Base-by-base conservation (phyloP, 2,888 invertebrate genomes). In the Carterocephalus palaemon region DNA sequence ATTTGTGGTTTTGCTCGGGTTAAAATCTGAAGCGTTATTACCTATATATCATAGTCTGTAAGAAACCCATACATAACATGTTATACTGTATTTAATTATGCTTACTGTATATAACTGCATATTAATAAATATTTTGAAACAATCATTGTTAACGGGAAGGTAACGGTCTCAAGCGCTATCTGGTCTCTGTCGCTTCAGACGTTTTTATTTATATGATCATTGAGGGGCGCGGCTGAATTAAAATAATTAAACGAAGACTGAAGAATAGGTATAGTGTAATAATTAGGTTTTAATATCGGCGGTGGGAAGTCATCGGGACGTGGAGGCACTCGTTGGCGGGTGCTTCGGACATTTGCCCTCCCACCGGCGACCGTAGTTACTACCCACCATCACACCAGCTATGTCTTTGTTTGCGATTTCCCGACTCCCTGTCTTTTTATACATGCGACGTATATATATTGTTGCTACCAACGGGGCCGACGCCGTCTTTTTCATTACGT, bases 181-280 rank as follows among this genome's bases (percentile, higher is more conserved):
- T 42, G 42, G 48, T 38, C 42, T 49, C 41, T 22, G 29, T 45
- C 41, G 51, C 48, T 52, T 48, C 38, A 31, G 38, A 52, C 46
- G 46, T 36, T 49, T 38, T 38, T 47, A 33, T 32, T 32, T 32
- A 32, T 38, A 38, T 32, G 46, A 26, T 46, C 38, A 46, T 32
- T 26, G 46, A 31, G 38, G 45, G 46, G 38, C 32, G 46, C 37
- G 46, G 75, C 79, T 79, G 81, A 67, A 63, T 61, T 79, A 74
- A 70, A 77, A 78, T 82, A 81, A 82, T 75, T 75, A 80, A 82
- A 81, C 70, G 77, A 85, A 85, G 85, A 85, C 85, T 85, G 85
- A 85, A 75, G 83, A 67, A 75, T 84, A 84, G 83, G 70, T 81
- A 81, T 84, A 83, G 75, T 71, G 67, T 83, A 77, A 81, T 80